Base-by-base conservation (phyloP, 2,888 invertebrate species). In the Limnephilus auricula region DNA sequence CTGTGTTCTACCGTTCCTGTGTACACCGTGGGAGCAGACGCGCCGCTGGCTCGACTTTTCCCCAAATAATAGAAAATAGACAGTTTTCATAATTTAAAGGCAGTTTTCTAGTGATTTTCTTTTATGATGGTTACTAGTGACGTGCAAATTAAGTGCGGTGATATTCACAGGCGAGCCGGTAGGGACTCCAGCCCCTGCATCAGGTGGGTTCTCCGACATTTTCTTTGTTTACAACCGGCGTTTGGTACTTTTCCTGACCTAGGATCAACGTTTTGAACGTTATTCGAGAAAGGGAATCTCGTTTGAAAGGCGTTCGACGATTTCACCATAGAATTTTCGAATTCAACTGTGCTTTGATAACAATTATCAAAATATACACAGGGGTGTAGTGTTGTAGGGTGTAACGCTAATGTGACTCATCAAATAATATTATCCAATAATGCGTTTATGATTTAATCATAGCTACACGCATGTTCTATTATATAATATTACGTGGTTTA, bases 221-320 rank as follows among this genome's bases (percentile, higher is more conserved):
- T 90, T 90, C n/a, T 90, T 65, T 90, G 90, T 90, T 90, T 90
- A 90, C 90, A 85, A 90, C 90, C 90, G 90, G 90, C 90, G 50
- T 78, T 78, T 85, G 65, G 65, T 65, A 65, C 65, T 65, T 84
- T 85, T 34, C 32, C 45, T 37, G 82, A 37, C 65, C 65, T 65
- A n/a, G 9, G 65, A 25, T 25, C 65, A 65, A 65, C 65, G 65
- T 65, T 65, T 65, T n/a, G 25, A 25, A 25, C 65, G 65, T 13
- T 65, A 6, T 65, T 4, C 50, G 18, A 50, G 65, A 18, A 25
- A 5, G 65, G 18, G 25, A 65, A 2, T 65, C 65, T 65, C 65
- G 6, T 65, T 65, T 65, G 65, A 50, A 50, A 50, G 50, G 0
- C 50, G 25, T 65, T 65, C 50, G 50, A 65, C 65, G n/a, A 65